Percentiles rank a stretch among this genome's conserved stretches.
Evolutionary conservation across 2,113 vertebrate species (phyloP).

Genomic region (Excalfactoria chinensis): DNA sequence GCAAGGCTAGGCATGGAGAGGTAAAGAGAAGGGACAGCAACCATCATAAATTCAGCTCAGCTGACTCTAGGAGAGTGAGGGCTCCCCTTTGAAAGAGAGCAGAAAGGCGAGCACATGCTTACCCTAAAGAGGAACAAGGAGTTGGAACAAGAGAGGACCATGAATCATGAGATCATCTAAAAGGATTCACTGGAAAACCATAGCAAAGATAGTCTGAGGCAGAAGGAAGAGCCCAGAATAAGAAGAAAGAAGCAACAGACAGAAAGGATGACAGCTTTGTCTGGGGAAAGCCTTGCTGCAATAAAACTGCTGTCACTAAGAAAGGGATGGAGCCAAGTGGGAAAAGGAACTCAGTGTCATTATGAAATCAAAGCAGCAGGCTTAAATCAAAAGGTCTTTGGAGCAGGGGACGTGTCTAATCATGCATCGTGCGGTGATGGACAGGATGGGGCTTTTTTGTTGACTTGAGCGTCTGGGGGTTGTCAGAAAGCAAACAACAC

Average conservation of each 20-base stretch:
- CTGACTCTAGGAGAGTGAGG: not conserved
- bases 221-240: not conserved
- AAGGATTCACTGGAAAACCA: not conserved
- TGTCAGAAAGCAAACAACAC: not conserved
- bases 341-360: not conserved
- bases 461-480: not conserved
- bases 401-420: not conserved
- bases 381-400: slow-evolving; percentile 38
- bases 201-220: not conserved
- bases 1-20: not conserved
- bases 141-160: not conserved
- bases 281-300: not conserved
- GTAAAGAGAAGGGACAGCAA: not conserved
- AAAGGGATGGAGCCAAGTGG: not conserved
- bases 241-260: not conserved
- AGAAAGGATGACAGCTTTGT: not conserved
- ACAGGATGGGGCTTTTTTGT: slow-evolving; percentile 36
- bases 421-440: not conserved
- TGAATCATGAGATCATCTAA: not conserved
- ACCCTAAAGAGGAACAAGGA: not conserved
- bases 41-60: not conserved
- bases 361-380: slow-evolving; percentile 6
- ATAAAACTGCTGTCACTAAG: not conserved
- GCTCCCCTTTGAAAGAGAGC: not conserved
- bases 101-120: not conserved